Percentiles rank a stretch among this genome's conserved stretches.
Conservation (phyloP, 1,140 invertebrate genomes). For the Drosophila erecta region DNA sequence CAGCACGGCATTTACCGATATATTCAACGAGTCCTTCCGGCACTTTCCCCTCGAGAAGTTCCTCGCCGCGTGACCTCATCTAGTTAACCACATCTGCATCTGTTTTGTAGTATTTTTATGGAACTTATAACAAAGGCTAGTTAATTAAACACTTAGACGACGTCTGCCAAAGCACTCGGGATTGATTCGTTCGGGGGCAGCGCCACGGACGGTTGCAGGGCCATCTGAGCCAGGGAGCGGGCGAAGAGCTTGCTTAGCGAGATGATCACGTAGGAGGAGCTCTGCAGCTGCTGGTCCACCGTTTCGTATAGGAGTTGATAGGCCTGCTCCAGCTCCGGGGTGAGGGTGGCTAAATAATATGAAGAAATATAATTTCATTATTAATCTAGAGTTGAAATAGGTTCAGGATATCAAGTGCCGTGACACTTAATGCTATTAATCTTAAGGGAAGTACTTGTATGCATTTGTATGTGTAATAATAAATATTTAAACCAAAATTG, state of each 20-base stretch:
- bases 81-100: conserved; percentile 31
- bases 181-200: conserved; percentile 37
- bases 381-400: too few species aligned
- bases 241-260: conserved; percentile 64
- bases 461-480: too few species aligned
- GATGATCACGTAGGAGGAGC: conserved; percentile 79
- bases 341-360: conserved; percentile 50
- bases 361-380: too few species aligned
- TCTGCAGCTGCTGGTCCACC: conserved; percentile 84
- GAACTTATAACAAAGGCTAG: conserved; percentile 33
- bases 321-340: conserved; percentile 77
- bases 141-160: conserved; percentile 34
- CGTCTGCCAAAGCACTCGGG: conserved; percentile 62
- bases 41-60: conserved; percentile 89
- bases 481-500: too few species aligned
- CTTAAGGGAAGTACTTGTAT: too few species aligned
- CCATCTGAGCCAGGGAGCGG: conserved; percentile 46
- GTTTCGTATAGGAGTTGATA: conserved; percentile 83
- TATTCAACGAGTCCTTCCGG: conserved; percentile 90
- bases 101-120: conserved; percentile 40
- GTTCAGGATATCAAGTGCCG: too few species aligned
- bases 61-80: conserved; percentile 35
- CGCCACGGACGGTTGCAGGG: conserved; percentile 41
- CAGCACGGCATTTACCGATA: conserved; percentile 91
- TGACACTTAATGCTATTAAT: too few species aligned